A percentile compares a stretch with the other conserved stretches of the same genome.
phyloP scores from a whole-genome alignment of 2,113 vertebrate species.

The Lutjanus erythropterus region DNA sequence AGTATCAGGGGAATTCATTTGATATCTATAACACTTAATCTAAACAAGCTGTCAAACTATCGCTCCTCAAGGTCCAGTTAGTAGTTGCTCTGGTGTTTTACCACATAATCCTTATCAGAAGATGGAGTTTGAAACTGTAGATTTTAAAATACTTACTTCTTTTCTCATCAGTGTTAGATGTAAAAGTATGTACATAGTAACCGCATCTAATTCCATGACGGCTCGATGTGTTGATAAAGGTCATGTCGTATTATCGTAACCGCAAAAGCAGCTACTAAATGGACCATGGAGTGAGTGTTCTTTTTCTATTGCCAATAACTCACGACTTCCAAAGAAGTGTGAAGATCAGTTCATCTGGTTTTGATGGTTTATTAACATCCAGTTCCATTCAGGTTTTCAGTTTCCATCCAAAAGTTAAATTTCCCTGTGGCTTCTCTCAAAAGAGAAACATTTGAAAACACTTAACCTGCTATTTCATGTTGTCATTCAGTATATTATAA shows the following conservation, averaged over 20 bases:
- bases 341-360: background rate
- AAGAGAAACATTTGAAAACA: background rate
- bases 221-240: background rate
- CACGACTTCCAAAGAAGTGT: too few species aligned
- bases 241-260: background rate
- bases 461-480: background rate
- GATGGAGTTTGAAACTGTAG: background rate
- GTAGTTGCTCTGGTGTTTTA: background rate
- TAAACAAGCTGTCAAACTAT: background rate
- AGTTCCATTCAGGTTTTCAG: background rate
- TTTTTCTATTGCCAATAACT: background rate
- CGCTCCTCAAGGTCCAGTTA: background rate
- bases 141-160: background rate
- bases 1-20: background rate
- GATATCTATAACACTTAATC: background rate
- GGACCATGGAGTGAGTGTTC: background rate
- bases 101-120: background rate
- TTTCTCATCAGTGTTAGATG: background rate
- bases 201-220: background rate
- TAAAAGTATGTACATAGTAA: background rate
- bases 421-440: background rate
- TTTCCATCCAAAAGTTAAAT: background rate
- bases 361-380: background rate
- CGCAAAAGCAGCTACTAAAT: background rate
- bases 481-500: background rate